Evolutionary conservation across 2,113 vertebrate genomes (phyloP), one percentile per base, ranked within the genome.

Genomic region (Struthio camelus): DNA sequence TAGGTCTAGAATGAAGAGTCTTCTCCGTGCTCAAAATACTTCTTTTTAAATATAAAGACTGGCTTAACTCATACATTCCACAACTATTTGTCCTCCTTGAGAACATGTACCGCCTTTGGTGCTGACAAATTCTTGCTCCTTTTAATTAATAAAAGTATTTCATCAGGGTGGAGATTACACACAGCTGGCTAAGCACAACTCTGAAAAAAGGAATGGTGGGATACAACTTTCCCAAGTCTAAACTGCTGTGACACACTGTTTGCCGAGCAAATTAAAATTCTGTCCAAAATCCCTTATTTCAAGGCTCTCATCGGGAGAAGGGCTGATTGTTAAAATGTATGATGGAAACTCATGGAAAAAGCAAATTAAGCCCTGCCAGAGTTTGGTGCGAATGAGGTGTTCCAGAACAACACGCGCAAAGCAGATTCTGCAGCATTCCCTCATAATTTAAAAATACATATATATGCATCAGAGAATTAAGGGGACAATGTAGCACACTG

Each of bases 261-360:
- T 59, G 7, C 48, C 16, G 2, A 40, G 32, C 19, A 3, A 46
- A 1, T 4, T 54, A 7, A 48, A 44, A 2, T 2, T 23, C 58
- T 22, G 36, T 58, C 28, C 28, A 42, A 65, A 81, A 25, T 24
- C 70, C 58, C 42, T 51, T 9, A 7, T 32, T 54, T 54, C 51
- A 24, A 54, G 44, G 6, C 6, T 27, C 5, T 27, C 2, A 1
- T 25, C 40, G 10, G 44, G 10, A 77, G 25, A 46, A 65, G 30
- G 20, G 10, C 18, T 18, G 56, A 32, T 58, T 17, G 32, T 34
- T 58, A 58, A 58, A 58, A 58, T 8, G 42, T 5, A 19, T 15
- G 19, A 70, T 4, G 2, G 3, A 62, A 76, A 73, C 2, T 11
- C n/a, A 46, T 13, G 14, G 8, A 8, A n/a, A 28, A 5, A 20